Evolutionary conservation across 2,113 vertebrate genomes (phyloP).

Genomic region (Nymphicus hollandicus): DNA sequence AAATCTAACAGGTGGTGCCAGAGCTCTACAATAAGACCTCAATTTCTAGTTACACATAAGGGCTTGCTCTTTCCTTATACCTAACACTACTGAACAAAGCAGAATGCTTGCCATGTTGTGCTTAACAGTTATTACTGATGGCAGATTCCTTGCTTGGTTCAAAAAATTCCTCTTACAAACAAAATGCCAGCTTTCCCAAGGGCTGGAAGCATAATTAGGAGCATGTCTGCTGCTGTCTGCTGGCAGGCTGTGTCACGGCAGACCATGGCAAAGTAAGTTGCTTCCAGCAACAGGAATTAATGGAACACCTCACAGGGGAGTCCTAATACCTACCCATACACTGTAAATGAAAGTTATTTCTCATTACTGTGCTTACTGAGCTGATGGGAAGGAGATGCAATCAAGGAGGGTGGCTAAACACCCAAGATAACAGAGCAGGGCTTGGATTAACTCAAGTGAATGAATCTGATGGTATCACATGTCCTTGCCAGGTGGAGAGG

Average conservation of each 20-base stretch:
- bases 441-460: not conserved
- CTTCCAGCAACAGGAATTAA: not conserved
- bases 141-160: not conserved
- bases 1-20: not conserved
- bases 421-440: not conserved
- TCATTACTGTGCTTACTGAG: not conserved
- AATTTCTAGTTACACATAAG: not conserved
- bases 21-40: not conserved
- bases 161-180: not conserved
- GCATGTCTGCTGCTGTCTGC: fast-evolving
- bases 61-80: not conserved
- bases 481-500: not conserved
- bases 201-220: not conserved
- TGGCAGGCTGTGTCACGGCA: not conserved
- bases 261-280: not conserved
- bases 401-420: not conserved
- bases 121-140: not conserved
- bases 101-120: not conserved
- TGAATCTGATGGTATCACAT: not conserved
- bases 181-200: not conserved
- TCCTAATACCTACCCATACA: not conserved
- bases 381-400: not conserved
- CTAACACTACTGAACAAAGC: not conserved
- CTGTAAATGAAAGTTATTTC: not conserved
- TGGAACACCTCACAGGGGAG: not conserved